A percentile compares a stretch with the other conserved stretches of the same genome.
Evolutionary conservation across 2,113 vertebrate genomes (phyloP).

Genomic region (Oceanites oceanicus): DNA sequence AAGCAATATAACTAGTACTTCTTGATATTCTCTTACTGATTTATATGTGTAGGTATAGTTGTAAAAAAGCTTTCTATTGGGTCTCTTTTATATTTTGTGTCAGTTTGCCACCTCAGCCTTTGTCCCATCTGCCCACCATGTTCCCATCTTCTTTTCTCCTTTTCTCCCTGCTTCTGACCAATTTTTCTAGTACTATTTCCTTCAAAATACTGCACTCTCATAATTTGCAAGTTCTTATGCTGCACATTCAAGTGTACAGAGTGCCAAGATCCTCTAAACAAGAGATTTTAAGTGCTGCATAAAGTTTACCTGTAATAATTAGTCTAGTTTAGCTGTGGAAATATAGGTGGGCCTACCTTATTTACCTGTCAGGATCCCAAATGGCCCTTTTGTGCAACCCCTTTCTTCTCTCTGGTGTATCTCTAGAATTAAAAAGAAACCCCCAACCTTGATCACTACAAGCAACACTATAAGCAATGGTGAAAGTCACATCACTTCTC

Average conservation of each 20-base stretch:
- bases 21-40: neutral
- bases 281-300: neutral
- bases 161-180: neutral
- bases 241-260: neutral
- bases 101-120: neutral
- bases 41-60: neutral
- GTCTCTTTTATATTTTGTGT: neutral
- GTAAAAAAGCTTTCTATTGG: neutral
- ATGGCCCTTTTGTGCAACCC: neutral
- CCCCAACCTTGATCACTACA: neutral
- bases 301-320: neutral
- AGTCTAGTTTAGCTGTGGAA: neutral
- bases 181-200: neutral
- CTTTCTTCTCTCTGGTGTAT: neutral
- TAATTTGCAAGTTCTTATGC: neutral
- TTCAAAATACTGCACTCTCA: neutral
- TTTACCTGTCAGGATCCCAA: neutral
- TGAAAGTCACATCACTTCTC: neutral
- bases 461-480: neutral
- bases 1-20: neutral
- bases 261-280: neutral
- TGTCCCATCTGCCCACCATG: neutral
- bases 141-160: neutral
- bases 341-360: neutral
- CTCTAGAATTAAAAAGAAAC: neutral